Percentiles rank a stretch among this genome's conserved stretches.
Evolutionary conservation across 1,140 invertebrate species (phyloP).

Genomic region (Habropoda laboriosa): DNA sequence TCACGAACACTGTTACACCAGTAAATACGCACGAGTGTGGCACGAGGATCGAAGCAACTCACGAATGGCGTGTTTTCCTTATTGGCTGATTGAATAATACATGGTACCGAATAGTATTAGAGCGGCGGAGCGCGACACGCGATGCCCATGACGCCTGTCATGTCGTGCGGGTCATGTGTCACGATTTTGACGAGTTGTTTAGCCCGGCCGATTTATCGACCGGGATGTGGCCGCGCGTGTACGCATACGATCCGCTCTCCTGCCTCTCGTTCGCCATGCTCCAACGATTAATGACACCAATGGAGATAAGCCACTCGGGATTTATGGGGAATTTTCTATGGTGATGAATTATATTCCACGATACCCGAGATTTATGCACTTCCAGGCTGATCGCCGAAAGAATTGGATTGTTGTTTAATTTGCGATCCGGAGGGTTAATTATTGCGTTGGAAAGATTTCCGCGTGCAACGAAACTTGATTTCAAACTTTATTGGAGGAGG

Average conservation of each 20-base stretch:
- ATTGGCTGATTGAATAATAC: slow-evolving; percentile 70
- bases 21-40: background rate
- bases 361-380: background rate
- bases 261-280: background rate
- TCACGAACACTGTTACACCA: too few species aligned
- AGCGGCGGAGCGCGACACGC: slow-evolving; percentile 63
- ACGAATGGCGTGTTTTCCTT: slow-evolving; percentile 67
- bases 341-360: slow-evolving; percentile 16
- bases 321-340: slow-evolving; percentile 41
- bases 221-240: slow-evolving; percentile 20
- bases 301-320: slow-evolving; percentile 48
- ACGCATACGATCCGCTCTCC: slow-evolving; percentile 13
- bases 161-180: slow-evolving; percentile 64
- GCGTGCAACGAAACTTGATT: too few species aligned
- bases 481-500: too few species aligned
- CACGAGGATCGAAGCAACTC: background rate
- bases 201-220: slow-evolving; percentile 63
- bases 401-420: background rate
- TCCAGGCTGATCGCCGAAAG: background rate
- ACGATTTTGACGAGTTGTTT: slow-evolving; percentile 70
- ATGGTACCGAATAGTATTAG: slow-evolving; percentile 68
- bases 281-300: slow-evolving; percentile 51
- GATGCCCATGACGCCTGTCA: slow-evolving; percentile 68
- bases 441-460: too few species aligned
- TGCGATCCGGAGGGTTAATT: too few species aligned